Conservation (phyloP, 2,888 invertebrate genomes). For the Prosapia bicincta region DNA sequence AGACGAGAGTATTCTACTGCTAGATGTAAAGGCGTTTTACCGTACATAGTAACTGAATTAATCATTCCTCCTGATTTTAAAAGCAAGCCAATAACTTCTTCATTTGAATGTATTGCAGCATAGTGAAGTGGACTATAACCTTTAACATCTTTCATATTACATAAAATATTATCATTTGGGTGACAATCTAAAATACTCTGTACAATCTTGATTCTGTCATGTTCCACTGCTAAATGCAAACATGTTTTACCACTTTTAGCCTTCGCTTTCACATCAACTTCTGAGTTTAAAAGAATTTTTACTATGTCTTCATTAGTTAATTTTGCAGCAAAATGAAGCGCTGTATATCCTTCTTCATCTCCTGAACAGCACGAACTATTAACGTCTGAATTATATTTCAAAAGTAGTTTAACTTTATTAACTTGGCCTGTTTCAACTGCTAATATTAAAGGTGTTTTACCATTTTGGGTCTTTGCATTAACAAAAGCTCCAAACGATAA, state of each 20-base stretch:
- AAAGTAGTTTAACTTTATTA: neutral
- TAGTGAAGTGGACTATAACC: neutral
- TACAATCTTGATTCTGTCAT: neutral
- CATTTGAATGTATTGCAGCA: neutral
- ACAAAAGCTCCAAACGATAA: neutral
- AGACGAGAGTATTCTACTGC: neutral
- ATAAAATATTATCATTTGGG: neutral
- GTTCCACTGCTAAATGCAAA: neutral
- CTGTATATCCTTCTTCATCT: neutral
- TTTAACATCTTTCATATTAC: neutral
- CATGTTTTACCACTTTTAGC: neutral
- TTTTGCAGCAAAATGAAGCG: neutral
- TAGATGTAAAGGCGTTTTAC: neutral
- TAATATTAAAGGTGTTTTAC: neutral
- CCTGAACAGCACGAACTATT: neutral
- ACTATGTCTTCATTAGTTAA: neutral
- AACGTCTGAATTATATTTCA: neutral
- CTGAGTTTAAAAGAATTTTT: neutral
- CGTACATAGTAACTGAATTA: neutral
- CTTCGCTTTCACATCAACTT: neutral
- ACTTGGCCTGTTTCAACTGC: neutral
- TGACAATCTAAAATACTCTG: neutral
- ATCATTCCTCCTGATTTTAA: neutral
- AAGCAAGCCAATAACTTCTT: neutral
- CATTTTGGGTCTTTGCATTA: neutral